These are phyloP conservation scores for Ameiurus melas DNA, from an alignment of 2,113 vertebrate genomes.

Conservation along the genomic window DNA sequence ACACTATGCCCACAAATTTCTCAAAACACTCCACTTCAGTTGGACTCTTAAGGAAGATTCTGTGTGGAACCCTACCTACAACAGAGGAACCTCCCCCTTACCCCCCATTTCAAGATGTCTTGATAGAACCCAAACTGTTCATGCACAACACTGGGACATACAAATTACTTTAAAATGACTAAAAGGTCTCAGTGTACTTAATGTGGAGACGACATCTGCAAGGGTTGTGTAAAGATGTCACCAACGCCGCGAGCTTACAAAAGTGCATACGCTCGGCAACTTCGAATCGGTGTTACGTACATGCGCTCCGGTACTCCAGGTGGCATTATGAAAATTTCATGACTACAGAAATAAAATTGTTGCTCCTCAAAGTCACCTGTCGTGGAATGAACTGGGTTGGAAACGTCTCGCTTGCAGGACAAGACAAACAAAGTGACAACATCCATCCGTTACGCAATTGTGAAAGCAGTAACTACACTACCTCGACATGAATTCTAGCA, in stretches of 20 bases:
- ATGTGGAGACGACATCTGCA: background rate
- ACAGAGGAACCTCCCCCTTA: background rate
- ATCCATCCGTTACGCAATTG: background rate
- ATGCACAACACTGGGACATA: too few relatives aligned
- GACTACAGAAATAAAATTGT: constrained; percentile 5
- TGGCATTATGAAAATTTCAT: background rate
- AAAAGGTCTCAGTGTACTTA: background rate
- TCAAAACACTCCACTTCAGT: background rate
- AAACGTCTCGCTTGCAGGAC: background rate
- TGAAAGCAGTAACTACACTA: background rate
- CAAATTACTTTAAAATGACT: too few relatives aligned
- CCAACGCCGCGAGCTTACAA: background rate
- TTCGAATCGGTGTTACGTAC: background rate
- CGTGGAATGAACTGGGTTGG: background rate
- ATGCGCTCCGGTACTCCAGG: background rate
- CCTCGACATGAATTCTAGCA: background rate
- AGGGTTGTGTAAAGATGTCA: background rate
- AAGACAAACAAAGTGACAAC: background rate
- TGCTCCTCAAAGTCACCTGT: background rate
- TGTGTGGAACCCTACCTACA: background rate
- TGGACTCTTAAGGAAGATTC: too few relatives aligned
- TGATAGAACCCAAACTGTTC: too few relatives aligned
- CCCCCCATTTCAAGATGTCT: too few relatives aligned
- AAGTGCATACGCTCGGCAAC: background rate
- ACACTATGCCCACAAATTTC: background rate